A percentile compares a stretch with the other conserved stretches of the same genome.
These are phyloP conservation scores for Microcebus jonahi DNA, from an alignment of 2,113 vertebrate species.

Conservation along the genomic window DNA sequence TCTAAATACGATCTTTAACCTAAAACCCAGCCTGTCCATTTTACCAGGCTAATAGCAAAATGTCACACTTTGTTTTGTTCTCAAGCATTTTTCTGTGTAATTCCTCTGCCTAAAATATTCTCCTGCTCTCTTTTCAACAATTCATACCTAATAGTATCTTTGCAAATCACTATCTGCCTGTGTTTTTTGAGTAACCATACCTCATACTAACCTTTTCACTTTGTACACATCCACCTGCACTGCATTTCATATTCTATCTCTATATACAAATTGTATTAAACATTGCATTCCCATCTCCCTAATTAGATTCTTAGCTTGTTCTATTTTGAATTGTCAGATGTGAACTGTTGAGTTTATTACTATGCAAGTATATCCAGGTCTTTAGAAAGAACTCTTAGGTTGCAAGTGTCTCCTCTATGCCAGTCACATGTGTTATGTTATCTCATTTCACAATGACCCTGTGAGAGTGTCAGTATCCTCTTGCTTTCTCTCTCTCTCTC, in stretches of 20 bases:
- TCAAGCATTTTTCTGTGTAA: not conserved
- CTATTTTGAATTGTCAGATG: not conserved
- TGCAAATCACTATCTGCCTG: not conserved
- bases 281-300: not conserved
- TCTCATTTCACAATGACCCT: not conserved
- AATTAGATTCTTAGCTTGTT: not conserved
- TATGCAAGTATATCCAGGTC: not conserved
- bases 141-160: not conserved
- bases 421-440: no score
- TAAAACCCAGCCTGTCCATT: not conserved
- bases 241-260: not conserved
- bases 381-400: not conserved
- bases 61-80: not conserved
- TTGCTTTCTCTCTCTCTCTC: not conserved
- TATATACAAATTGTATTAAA: not conserved
- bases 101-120: not conserved
- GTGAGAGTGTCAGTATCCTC: not conserved
- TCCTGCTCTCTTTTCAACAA: not conserved
- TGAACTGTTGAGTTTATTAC: not conserved
- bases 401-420: not conserved
- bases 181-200: not conserved
- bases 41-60: not conserved
- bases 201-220: not conserved
- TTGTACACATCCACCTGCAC: not conserved
- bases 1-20: not conserved